These are phyloP conservation scores for Orchestes rusci DNA, from an alignment of 2,888 invertebrate genomes.

Conservation along the genomic window DNA sequence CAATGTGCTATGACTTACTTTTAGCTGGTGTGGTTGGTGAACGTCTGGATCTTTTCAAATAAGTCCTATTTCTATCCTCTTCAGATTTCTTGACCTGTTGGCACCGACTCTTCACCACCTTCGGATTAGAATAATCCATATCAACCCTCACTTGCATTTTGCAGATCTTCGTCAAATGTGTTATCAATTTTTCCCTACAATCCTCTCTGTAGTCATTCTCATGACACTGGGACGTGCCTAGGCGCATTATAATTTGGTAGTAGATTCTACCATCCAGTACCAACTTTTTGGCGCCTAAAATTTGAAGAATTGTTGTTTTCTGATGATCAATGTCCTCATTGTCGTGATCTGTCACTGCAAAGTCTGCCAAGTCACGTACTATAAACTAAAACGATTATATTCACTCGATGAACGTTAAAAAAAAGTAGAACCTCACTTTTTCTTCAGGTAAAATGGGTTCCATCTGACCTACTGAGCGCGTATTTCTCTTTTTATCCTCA, in stretches of 20 bases:
- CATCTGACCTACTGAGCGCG: slow-evolving; percentile 28
- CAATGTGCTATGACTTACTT: too few relatives aligned
- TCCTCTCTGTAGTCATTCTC: slow-evolving; percentile 31
- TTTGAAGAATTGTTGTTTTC: slow-evolving; percentile 45
- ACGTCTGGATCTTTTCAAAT: too few relatives aligned
- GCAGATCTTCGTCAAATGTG: slow-evolving; percentile 47
- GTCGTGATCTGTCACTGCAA: slow-evolving; percentile 46
- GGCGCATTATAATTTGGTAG: slow-evolving; percentile 43
- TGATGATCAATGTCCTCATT: slow-evolving; percentile 46
- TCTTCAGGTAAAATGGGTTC: slow-evolving; percentile 34
- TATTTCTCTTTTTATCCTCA: slow-evolving; percentile 11
- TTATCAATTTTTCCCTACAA: slow-evolving; percentile 36
- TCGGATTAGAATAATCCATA: slow-evolving; percentile 41
- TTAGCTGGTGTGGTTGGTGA: too few relatives aligned
- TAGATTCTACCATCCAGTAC: slow-evolving; percentile 40
- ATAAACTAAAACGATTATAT: slow-evolving; percentile 19
- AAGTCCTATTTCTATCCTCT: slow-evolving; percentile 31
- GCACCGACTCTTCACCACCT: slow-evolving; percentile 49
- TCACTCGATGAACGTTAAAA: too few relatives aligned
- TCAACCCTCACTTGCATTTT: slow-evolving; percentile 42
- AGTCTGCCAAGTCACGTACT: slow-evolving; percentile 41
- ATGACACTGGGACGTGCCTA: slow-evolving; percentile 45
- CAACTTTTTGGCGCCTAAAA: slow-evolving; percentile 43
- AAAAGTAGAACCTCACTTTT: too few relatives aligned
- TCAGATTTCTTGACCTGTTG: slow-evolving; percentile 39